These are phyloP conservation scores for Mionectes macconnelli DNA, from an alignment of 2,113 vertebrate genomes.

Conservation along the genomic window DNA sequence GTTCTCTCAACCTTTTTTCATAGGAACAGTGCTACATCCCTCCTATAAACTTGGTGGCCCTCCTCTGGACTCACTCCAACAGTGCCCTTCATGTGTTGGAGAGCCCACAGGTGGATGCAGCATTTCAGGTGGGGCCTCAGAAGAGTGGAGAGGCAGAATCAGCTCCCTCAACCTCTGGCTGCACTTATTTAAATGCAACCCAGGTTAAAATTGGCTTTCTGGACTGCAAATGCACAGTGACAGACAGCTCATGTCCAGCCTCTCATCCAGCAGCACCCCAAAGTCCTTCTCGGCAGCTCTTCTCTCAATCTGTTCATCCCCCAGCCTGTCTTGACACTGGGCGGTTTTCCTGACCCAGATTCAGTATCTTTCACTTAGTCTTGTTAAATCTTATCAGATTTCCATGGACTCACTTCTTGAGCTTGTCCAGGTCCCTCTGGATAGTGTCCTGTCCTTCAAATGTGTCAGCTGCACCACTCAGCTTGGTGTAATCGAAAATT, in stretches of 20 bases:
- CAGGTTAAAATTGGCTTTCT: not conserved
- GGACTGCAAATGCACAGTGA: not conserved
- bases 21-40: not conserved
- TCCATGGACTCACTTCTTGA: not conserved
- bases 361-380: not conserved
- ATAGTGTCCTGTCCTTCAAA: not conserved
- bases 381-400: not conserved
- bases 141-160: not conserved
- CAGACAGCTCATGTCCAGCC: not conserved
- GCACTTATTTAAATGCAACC: not conserved
- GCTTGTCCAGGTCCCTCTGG: not conserved
- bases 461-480: not conserved
- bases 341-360: not conserved
- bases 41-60: not conserved
- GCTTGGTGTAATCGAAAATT: not conserved
- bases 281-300: not conserved
- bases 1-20: not conserved
- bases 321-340: no score
- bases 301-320: no score
- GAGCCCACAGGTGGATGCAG: not conserved
- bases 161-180: not conserved
- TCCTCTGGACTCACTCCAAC: not conserved
- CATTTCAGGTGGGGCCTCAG: not conserved
- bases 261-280: not conserved
- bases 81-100: not conserved